These are phyloP conservation scores for Stictonetta naevosa DNA, from an alignment of 2,113 vertebrate genomes.

Conservation along the genomic window DNA sequence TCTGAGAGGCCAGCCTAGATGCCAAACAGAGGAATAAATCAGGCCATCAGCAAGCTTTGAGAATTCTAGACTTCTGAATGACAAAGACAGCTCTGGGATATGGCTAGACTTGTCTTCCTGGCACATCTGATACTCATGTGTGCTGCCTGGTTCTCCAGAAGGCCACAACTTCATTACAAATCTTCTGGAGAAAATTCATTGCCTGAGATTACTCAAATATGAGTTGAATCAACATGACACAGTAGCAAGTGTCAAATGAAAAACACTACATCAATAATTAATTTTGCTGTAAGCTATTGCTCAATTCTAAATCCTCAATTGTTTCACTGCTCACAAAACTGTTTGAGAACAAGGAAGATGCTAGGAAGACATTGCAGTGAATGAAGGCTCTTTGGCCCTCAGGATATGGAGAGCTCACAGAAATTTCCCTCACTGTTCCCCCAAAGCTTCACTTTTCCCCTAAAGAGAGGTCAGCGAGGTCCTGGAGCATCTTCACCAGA, in stretches of 20 bases:
- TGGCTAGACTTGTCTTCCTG: background rate
- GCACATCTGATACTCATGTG: background rate
- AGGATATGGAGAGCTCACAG: background rate
- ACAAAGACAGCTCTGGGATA: background rate
- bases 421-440: background rate
- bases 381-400: background rate
- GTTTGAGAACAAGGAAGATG: accelerated
- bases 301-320: background rate
- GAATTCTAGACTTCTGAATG: background rate
- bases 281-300: background rate
- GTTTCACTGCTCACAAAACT: background rate
- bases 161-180: background rate
- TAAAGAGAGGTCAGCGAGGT: background rate
- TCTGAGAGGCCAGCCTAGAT: background rate
- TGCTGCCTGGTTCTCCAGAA: background rate
- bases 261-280: background rate
- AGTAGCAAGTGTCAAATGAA: background rate
- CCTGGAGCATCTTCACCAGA: background rate
- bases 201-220: background rate
- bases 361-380: accelerated
- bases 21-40: background rate
- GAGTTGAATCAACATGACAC: background rate
- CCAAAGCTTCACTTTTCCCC: background rate
- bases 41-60: background rate
- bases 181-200: background rate